Percentiles rank a stretch among this genome's conserved stretches.
These are phyloP conservation scores for Gymnocephalus cernua DNA, from an alignment of 2,113 vertebrate genomes.

Conservation along the genomic window DNA sequence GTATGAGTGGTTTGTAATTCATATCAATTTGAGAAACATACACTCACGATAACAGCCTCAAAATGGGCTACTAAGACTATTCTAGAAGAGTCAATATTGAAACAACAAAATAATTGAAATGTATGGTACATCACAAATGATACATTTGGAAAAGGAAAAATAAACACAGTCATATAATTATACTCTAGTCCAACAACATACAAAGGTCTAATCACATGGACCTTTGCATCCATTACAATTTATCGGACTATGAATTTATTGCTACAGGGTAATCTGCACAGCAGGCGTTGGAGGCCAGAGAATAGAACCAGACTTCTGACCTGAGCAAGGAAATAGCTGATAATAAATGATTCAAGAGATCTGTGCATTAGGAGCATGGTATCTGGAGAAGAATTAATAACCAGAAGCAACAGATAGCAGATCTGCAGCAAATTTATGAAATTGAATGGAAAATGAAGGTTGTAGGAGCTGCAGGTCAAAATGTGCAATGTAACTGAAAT, in stretches of 20 bases:
- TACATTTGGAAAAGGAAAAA: too few species aligned
- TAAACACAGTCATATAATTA: too few species aligned
- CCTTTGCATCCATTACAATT: not conserved
- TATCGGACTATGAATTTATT: not conserved
- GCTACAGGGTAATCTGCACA: not conserved
- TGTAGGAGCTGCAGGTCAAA: not conserved
- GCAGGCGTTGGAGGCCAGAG: not conserved
- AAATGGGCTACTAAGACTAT: too few species aligned
- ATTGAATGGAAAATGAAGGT: not conserved
- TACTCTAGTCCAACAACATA: too few species aligned
- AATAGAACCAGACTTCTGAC: not conserved
- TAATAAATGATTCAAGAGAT: constrained; percentile 59
- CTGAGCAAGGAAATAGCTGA: constrained; percentile 18
- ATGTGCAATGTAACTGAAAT: not conserved
- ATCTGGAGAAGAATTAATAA: constrained; percentile 40
- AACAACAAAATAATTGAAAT: too few species aligned
- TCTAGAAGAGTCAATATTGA: too few species aligned
- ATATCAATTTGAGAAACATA: too few species aligned
- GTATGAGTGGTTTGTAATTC: too few species aligned
- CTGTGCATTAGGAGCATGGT: constrained; percentile 23
- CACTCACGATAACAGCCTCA: too few species aligned
- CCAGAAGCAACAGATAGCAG: constrained; percentile 18
- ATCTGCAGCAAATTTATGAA: not conserved
- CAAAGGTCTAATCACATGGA: not conserved
- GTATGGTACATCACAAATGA: too few species aligned